phyloP scores from a whole-genome alignment of 2,888 invertebrate species.

The Spisula solida region DNA sequence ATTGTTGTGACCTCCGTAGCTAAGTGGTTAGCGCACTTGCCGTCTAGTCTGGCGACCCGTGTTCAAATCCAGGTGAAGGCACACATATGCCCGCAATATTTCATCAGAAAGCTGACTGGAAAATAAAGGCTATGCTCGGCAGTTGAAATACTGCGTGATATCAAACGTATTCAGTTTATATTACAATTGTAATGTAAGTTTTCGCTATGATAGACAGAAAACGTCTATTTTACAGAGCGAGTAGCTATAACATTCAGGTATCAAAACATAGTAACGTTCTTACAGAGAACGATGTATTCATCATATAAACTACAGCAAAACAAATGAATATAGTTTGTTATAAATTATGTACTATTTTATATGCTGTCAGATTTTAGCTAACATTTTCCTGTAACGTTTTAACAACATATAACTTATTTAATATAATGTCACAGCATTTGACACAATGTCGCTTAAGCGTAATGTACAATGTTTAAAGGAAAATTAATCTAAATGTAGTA shows the following conservation, averaged over 20 bases:
- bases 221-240: too few species aligned
- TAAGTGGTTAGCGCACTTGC: too few species aligned
- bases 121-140: too few species aligned
- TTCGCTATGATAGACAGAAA: too few species aligned
- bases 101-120: too few species aligned
- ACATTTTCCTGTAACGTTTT: slow-evolving; percentile 6
- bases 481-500: slow-evolving; percentile 5
- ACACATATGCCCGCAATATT: too few species aligned
- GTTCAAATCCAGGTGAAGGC: too few species aligned
- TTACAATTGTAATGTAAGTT: background rate
- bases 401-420: slow-evolving; percentile 5
- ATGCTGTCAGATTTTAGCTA: background rate
- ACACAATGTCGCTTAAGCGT: background rate
- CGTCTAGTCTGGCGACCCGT: too few species aligned
- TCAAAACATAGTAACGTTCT: background rate
- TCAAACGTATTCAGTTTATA: background rate
- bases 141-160: too few species aligned
- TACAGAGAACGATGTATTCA: background rate
- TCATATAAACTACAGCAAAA: background rate
- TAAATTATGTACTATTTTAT: slow-evolving; percentile 22
- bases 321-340: background rate
- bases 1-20: too few species aligned
- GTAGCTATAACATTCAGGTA: too few species aligned
- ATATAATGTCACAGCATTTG: background rate
- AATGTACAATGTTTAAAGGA: background rate